These are phyloP conservation scores for Chloroclysta siterata DNA, from an alignment of 2,888 invertebrate genomes.

Conservation along the genomic window DNA sequence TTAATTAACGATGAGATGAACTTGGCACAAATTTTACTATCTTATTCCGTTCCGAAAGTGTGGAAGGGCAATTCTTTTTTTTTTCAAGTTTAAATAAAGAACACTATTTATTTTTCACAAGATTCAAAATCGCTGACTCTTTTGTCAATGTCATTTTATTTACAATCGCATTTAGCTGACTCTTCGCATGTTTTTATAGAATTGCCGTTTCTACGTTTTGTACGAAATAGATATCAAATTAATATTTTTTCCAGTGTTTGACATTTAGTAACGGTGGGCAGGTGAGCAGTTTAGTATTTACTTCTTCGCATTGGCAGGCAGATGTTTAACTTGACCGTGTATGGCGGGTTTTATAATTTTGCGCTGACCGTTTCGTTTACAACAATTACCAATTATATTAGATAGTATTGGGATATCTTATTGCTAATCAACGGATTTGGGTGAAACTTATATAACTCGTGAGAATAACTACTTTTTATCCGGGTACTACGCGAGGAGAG, in stretches of 20 bases:
- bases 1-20: no score
- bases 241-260: conserved; percentile 51
- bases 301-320: conserved; percentile 51
- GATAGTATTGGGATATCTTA: no score
- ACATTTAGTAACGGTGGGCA: conserved; percentile 77
- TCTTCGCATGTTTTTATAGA: not conserved
- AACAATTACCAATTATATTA: no score
- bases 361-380: conserved; percentile 43
- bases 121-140: not conserved
- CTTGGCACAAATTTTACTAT: no score
- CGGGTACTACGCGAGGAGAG: no score
- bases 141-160: not conserved
- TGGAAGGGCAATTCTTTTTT: no score
- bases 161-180: not conserved
- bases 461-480: no score
- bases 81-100: no score
- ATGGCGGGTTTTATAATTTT: conserved; percentile 47
- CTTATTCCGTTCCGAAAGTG: no score
- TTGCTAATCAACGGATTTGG: no score
- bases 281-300: conserved; percentile 69
- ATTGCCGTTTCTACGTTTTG: not conserved
- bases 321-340: conserved; percentile 65
- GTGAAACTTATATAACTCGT: no score
- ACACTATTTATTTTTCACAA: not conserved
- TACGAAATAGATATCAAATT: conserved; percentile 4